Evolutionary conservation across 1,140 invertebrate species (phyloP).

Genomic region (Sinella curviseta): DNA sequence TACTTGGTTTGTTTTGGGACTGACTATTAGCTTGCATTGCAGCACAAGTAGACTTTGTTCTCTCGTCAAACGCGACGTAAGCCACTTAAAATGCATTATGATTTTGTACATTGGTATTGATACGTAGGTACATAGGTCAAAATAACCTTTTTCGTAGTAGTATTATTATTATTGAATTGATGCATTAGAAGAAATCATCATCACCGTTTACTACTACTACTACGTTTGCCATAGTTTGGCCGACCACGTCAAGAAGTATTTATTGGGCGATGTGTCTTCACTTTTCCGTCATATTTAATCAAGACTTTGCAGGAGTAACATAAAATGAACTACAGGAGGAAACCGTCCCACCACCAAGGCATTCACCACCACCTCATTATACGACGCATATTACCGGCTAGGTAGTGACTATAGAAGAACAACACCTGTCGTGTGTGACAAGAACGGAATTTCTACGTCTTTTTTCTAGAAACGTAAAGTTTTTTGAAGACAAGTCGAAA

Average conservation of each 20-base stretch:
- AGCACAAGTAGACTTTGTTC: neutral
- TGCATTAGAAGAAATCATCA: no score
- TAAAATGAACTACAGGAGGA: slow-evolving; percentile 13
- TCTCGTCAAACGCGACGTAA: neutral
- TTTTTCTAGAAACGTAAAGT: neutral
- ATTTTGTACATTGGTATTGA: neutral
- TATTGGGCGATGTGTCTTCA: neutral
- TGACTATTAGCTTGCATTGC: no score
- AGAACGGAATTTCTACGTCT: neutral
- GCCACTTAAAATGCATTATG: neutral
- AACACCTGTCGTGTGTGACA: neutral
- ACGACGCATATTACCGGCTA: slow-evolving; percentile 1
- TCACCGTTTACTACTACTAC: no score
- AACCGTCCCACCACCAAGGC: neutral
- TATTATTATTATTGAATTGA: no score
- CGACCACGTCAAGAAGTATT: neutral
- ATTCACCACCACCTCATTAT: neutral
- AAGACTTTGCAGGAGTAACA: slow-evolving; percentile 4
- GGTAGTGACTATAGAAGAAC: neutral
- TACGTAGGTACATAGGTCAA: neutral
- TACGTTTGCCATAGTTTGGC: neutral
- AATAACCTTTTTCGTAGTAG: neutral
- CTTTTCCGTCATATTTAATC: neutral
- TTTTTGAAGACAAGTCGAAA: neutral
- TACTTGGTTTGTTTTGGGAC: neutral